Percentiles rank a stretch among this genome's conserved stretches.
Conservation (phyloP, 2,797 vertebrate genomes). For the Tapirus indicus region DNA sequence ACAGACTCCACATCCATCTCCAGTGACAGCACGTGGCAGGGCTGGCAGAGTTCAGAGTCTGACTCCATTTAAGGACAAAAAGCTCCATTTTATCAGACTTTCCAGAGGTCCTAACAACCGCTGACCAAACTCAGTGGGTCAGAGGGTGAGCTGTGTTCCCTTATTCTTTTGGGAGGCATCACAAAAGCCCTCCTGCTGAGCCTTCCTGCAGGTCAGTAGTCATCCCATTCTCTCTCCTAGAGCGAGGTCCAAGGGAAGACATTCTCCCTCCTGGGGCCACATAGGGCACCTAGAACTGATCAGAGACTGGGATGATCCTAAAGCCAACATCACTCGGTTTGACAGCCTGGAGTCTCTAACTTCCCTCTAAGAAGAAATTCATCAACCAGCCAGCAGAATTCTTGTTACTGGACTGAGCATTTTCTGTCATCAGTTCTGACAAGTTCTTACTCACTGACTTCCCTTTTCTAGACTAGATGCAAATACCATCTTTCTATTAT, state of each 20-base stretch:
- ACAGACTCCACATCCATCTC: no score
- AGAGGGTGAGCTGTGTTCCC: not conserved
- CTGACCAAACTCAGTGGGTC: not conserved
- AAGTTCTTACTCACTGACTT: not conserved
- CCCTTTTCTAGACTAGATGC: not conserved
- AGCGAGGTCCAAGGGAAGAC: not conserved
- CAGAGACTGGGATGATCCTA: not conserved
- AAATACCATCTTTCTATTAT: not conserved
- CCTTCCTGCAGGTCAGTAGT: not conserved
- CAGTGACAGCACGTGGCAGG: no score
- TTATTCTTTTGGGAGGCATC: not conserved
- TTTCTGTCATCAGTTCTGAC: not conserved
- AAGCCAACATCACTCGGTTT: not conserved
- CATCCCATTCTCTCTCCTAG: not conserved
- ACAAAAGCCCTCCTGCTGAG: not conserved
- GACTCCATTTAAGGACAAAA: not conserved
- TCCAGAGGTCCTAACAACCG: not conserved
- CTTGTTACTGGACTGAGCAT: not conserved
- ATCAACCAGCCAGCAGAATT: not conserved
- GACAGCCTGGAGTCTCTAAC: not conserved
- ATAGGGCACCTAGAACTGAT: not conserved
- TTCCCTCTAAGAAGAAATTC: not conserved
- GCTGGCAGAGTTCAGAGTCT: not conserved
- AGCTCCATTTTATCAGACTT: not conserved
- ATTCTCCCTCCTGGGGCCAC: not conserved